Conservation (phyloP, 2,888 invertebrate genomes). For the Clivina fossor region DNA sequence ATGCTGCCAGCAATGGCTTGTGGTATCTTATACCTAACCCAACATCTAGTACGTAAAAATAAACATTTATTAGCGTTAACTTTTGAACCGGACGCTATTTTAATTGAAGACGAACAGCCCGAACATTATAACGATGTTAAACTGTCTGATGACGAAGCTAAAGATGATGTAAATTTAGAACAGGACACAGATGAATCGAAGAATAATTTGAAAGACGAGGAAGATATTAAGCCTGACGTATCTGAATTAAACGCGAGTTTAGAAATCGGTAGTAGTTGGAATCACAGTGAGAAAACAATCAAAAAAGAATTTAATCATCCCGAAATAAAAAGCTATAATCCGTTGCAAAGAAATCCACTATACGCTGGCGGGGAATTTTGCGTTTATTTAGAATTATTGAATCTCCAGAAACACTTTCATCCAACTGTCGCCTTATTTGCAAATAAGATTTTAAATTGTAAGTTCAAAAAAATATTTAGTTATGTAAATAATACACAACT, state of each 20-base stretch:
- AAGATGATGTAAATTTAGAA: conserved; percentile 44
- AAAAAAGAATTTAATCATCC: conserved; percentile 37
- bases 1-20: conserved; percentile 78
- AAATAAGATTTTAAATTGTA: conserved; percentile 70
- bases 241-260: conserved; percentile 39
- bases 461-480: conserved; percentile 40
- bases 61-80: conserved; percentile 45
- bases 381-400: conserved; percentile 73
- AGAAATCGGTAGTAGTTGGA: conserved; percentile 46
- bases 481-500: background rate
- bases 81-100: no score
- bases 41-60: conserved; percentile 62
- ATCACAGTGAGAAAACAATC: conserved; percentile 43
- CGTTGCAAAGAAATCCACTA: conserved; percentile 78
- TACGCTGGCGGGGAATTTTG: conserved; percentile 76
- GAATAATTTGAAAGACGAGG: conserved; percentile 34
- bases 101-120: conserved; percentile 41
- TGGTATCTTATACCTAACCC: conserved; percentile 77
- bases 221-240: conserved; percentile 45
- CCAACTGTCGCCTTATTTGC: conserved; percentile 91
- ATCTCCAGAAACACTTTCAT: conserved; percentile 79
- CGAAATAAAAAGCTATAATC: conserved; percentile 61
- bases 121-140: conserved; percentile 49
- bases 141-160: conserved; percentile 45
- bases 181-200: conserved; percentile 46